Percentiles rank a stretch among this genome's conserved stretches.
phyloP scores from a whole-genome alignment of 2,888 invertebrate genomes.

The Torymus auratus region DNA sequence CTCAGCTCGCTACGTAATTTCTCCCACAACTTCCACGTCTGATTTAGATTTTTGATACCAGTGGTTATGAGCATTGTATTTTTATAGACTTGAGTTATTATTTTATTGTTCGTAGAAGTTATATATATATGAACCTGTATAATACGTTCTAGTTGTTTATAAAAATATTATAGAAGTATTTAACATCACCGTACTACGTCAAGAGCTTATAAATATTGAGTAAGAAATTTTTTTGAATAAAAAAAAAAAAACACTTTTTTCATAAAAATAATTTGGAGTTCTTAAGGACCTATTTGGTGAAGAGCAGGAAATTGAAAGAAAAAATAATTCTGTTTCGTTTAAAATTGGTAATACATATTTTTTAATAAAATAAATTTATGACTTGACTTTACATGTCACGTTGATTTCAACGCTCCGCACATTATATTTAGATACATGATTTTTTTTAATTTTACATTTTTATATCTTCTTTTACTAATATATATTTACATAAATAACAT shows the following conservation, averaged over 20 bases:
- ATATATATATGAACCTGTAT: conserved; percentile 64
- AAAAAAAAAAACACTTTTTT: conserved; percentile 48
- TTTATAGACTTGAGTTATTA: conserved; percentile 73
- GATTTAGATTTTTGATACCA: conserved; percentile 71
- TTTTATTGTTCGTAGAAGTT: conserved; percentile 70
- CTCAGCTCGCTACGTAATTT: conserved; percentile 50
- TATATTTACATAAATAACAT: conserved; percentile 56
- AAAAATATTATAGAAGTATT: conserved; percentile 57
- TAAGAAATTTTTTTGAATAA: conserved; percentile 49
- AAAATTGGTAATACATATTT: conserved; percentile 50
- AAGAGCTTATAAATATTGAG: conserved; percentile 54
- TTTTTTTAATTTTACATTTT: conserved; percentile 39
- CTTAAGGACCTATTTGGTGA: not conserved
- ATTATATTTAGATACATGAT: conserved; percentile 43
- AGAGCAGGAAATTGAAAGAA: not conserved
- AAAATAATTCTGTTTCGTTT: conserved; percentile 24
- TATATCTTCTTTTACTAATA: conserved; percentile 12
- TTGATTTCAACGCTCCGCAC: conserved; percentile 23
- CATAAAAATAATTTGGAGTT: conserved; percentile 13
- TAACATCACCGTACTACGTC: conserved; percentile 46
- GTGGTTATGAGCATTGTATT: conserved; percentile 72
- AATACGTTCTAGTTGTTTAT: conserved; percentile 67
- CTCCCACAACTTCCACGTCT: conserved; percentile 62
- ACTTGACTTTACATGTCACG: conserved; percentile 53
- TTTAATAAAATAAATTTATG: conserved; percentile 57